Percentiles rank a stretch among this genome's conserved stretches.
Conservation (phyloP, 2,797 vertebrate species). For the Parauchenoglanis punctatus region DNA sequence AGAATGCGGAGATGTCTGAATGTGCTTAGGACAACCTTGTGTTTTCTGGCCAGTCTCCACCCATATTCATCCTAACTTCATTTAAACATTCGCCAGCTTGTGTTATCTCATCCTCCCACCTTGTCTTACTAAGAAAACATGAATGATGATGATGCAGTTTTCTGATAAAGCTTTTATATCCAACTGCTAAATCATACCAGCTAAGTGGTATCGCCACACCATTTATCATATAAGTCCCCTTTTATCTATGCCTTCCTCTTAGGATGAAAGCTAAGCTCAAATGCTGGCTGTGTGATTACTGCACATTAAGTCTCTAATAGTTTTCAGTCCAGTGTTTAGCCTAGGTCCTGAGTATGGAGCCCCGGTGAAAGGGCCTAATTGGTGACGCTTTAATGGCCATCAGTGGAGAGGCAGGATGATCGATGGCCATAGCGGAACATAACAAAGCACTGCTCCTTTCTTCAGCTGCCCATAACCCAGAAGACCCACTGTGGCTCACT, state of each 20-base stretch:
- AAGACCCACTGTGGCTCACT: slow-evolving; percentile 33
- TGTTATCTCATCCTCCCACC: neutral
- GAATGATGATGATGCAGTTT: slow-evolving; percentile 4
- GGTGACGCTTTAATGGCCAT: slow-evolving; percentile 47
- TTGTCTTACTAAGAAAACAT: neutral
- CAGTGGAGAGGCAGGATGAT: slow-evolving; percentile 40
- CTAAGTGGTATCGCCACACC: neutral
- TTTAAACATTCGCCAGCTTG: neutral
- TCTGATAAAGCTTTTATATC: neutral
- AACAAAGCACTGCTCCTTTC: slow-evolving; percentile 47
- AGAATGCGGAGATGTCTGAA: neutral
- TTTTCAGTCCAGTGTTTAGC: slow-evolving; percentile 41
- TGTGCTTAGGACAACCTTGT: neutral
- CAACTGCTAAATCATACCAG: slow-evolving; percentile 10
- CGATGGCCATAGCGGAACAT: slow-evolving; percentile 24
- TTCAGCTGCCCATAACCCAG: slow-evolving; percentile 39
- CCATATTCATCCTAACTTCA: slow-evolving; percentile 1
- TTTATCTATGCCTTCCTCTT: slow-evolving; percentile 34
- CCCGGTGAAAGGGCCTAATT: slow-evolving; percentile 24
- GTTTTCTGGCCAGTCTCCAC: neutral
- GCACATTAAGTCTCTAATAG: slow-evolving; percentile 45
- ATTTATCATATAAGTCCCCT: slow-evolving; percentile 5
- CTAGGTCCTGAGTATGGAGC: slow-evolving; percentile 30
- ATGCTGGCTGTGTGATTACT: slow-evolving; percentile 36
- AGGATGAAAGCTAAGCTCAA: slow-evolving; percentile 29